A percentile compares a stretch with the other conserved stretches of the same genome.
These are phyloP conservation scores for Psammodynastes pulverulentus DNA, from an alignment of 2,113 vertebrate genomes.

Conservation along the genomic window DNA sequence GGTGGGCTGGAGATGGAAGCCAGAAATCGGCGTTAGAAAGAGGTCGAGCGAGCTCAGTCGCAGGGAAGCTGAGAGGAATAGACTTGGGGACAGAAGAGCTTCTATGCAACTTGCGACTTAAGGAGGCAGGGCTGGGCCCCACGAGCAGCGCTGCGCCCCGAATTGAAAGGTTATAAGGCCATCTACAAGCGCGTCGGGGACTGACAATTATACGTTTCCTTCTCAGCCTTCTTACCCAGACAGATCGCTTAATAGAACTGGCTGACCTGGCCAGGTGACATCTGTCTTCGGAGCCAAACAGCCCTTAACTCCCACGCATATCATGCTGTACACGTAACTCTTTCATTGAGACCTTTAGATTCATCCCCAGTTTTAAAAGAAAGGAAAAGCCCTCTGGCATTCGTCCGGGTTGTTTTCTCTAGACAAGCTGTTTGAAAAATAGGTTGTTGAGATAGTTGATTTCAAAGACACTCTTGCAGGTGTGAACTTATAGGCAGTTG, in stretches of 20 bases:
- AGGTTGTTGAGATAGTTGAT: neutral
- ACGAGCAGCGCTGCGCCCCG: neutral
- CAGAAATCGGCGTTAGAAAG: neutral
- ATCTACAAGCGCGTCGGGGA: neutral
- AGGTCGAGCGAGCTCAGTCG: neutral
- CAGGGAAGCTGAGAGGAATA: neutral
- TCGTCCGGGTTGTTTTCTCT: neutral
- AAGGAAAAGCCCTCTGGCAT: neutral
- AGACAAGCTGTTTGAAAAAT: neutral
- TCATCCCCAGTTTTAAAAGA: neutral
- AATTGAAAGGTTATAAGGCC: neutral
- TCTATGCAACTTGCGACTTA: neutral
- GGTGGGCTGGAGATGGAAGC: neutral
- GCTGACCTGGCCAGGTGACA: neutral
- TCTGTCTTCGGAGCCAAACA: neutral
- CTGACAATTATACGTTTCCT: neutral
- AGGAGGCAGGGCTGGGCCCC: neutral
- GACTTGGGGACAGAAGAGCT: neutral
- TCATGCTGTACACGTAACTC: neutral
- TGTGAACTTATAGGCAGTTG: neutral
- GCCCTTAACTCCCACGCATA: neutral
- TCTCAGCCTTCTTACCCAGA: too few relatives aligned
- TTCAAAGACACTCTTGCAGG: neutral
- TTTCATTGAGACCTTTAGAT: neutral
- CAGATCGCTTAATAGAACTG: neutral